These are phyloP conservation scores for Onchidella celtica DNA, from an alignment of 2,888 invertebrate genomes.

Conservation along the genomic window DNA sequence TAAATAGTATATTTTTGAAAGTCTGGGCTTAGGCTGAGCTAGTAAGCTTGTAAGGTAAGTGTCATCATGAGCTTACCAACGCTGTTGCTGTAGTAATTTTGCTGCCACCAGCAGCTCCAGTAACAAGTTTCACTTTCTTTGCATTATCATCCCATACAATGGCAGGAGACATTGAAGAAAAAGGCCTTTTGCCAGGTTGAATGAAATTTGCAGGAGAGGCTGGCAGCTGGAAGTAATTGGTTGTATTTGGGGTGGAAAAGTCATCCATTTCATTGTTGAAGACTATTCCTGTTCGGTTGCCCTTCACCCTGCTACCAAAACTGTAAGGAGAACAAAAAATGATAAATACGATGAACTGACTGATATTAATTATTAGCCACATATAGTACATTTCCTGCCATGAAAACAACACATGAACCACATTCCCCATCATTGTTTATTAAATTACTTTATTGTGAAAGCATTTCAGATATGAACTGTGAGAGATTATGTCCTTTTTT, in stretches of 20 bases:
- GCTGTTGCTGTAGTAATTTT: slow-evolving; percentile 91
- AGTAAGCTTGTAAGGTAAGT: too few relatives aligned
- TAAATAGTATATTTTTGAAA: too few relatives aligned
- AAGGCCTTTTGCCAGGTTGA: slow-evolving; percentile 89
- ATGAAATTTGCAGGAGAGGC: slow-evolving; percentile 93
- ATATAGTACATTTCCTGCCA: too few relatives aligned
- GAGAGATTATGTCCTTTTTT: too few relatives aligned
- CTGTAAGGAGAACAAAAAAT: slow-evolving; percentile 81
- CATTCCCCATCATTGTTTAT: too few relatives aligned
- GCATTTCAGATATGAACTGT: too few relatives aligned
- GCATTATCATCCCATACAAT: slow-evolving; percentile 85
- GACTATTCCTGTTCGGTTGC: slow-evolving; percentile 86
- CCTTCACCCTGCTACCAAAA: slow-evolving; percentile 87
- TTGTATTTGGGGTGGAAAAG: slow-evolving; percentile 86
- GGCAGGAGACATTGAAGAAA: slow-evolving; percentile 94
- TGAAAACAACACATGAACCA: too few relatives aligned
- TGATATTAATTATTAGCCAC: too few relatives aligned
- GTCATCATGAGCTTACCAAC: slow-evolving; percentile 71
- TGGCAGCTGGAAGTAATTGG: slow-evolving; percentile 77
- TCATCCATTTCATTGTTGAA: slow-evolving; percentile 96
- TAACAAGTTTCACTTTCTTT: slow-evolving; percentile 85
- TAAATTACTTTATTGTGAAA: too few relatives aligned
- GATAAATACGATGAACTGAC: too few relatives aligned
- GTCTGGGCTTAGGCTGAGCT: too few relatives aligned
- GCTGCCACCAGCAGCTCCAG: slow-evolving; percentile 94